Evolutionary conservation across 2,797 vertebrate genomes (phyloP).

Genomic region (Tarsius wallacei): DNA sequence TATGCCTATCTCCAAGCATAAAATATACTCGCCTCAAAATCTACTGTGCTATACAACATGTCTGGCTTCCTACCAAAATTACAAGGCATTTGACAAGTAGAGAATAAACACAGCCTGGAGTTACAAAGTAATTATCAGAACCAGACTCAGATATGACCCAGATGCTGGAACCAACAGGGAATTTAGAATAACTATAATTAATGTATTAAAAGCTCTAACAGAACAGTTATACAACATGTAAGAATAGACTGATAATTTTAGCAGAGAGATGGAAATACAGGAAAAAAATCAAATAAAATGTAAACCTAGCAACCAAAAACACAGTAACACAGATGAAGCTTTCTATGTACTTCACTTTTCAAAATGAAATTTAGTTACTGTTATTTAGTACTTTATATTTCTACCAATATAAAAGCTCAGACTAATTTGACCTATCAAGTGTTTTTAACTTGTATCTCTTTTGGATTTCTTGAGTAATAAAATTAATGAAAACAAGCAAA

Average conservation of each 20-base stretch:
- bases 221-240: background rate
- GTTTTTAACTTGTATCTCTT: background rate
- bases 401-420: background rate
- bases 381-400: background rate
- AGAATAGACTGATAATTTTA: background rate
- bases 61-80: background rate
- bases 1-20: background rate
- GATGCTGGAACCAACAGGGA: background rate
- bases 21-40: background rate
- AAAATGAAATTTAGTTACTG: background rate
- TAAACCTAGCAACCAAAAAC: conserved; percentile 16
- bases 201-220: background rate
- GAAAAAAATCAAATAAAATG: conserved; percentile 11
- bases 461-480: background rate
- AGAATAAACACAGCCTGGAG: conserved; percentile 20
- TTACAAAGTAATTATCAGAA: background rate
- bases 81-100: background rate
- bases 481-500: background rate
- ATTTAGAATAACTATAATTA: conserved; percentile 16
- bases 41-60: background rate
- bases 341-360: background rate
- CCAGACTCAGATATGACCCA: background rate
- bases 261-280: background rate
- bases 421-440: background rate
- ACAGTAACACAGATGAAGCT: background rate